A percentile compares a stretch with the other conserved stretches of the same genome.
Evolutionary conservation across 2,797 vertebrate species (phyloP).

Genomic region (Anniella stebbinsi): DNA sequence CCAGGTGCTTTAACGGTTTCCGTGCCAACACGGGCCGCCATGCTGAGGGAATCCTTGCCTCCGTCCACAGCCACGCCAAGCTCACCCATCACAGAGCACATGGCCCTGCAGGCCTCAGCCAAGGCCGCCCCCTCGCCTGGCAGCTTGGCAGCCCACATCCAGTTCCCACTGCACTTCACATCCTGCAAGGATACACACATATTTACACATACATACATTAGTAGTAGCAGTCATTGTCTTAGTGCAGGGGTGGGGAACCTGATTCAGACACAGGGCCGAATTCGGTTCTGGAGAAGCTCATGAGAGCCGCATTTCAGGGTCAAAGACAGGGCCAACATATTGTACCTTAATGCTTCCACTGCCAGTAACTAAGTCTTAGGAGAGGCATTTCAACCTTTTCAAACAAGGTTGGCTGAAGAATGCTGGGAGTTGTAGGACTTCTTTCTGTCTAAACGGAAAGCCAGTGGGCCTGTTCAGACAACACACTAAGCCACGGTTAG

Average conservation of each 20-base stretch:
- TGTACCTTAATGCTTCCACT: no score
- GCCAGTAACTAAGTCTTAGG: no score
- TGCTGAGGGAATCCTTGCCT: slow-evolving; percentile 95
- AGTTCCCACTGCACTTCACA: slow-evolving; percentile 95
- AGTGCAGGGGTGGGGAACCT: background rate
- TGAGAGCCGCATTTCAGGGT: no score
- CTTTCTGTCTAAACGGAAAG: no score
- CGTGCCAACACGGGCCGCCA: slow-evolving; percentile 89
- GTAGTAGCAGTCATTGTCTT: background rate
- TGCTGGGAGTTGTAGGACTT: no score
- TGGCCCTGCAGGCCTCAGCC: slow-evolving; percentile 87
- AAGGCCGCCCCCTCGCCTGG: slow-evolving; percentile 87
- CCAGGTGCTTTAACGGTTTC: slow-evolving; percentile 92
- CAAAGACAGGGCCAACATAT: no score
- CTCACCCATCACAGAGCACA: slow-evolving; percentile 87
- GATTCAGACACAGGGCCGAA: no score
- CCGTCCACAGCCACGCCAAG: slow-evolving; percentile 92
- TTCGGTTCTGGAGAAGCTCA: no score
- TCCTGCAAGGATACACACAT: slow-evolving; percentile 78
- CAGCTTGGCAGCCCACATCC: slow-evolving; percentile 96
- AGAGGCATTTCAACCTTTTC: no score
- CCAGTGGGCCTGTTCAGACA: no score
- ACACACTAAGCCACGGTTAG: no score
- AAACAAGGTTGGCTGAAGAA: no score
- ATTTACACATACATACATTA: background rate